A percentile compares a stretch with the other conserved stretches of the same genome.
phyloP scores from a whole-genome alignment of 2,113 vertebrate species.

The Gallinago jamesoni region DNA sequence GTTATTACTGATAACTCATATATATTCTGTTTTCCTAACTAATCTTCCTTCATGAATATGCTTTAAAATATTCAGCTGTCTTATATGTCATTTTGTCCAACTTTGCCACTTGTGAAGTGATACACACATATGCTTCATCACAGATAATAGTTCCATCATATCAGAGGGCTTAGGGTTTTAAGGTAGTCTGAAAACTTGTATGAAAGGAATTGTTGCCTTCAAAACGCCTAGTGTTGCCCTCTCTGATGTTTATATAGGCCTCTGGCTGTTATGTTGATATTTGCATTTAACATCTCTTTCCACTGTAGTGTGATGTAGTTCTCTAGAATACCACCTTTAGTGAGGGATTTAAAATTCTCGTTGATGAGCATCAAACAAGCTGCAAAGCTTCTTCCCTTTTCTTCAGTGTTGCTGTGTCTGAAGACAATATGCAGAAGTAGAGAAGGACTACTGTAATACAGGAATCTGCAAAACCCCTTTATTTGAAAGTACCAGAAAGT shows the following conservation, averaged over 20 bases:
- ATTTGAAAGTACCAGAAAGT: neutral
- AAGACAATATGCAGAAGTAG: neutral
- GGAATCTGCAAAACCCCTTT: neutral
- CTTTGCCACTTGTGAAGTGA: conserved; percentile 30
- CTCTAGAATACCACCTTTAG: neutral
- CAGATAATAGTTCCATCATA: conserved; percentile 7
- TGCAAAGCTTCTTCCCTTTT: neutral
- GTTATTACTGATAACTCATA: conserved; percentile 21
- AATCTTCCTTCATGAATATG: conserved; percentile 37
- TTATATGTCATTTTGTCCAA: conserved; percentile 53
- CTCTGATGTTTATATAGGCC: neutral
- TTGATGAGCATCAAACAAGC: neutral
- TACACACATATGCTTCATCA: conserved; percentile 11
- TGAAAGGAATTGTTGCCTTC: neutral
- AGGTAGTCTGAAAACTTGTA: conserved; percentile 13
- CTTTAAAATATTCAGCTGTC: conserved; percentile 43
- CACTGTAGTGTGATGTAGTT: neutral
- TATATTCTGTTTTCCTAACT: conserved; percentile 33
- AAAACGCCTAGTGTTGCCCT: neutral
- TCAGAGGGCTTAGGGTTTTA: conserved; percentile 15
- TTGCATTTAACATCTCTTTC: neutral
- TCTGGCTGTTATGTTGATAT: neutral
- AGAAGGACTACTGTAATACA: neutral
- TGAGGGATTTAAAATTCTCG: neutral
- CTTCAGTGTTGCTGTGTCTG: neutral